Evolutionary conservation across 1,140 invertebrate genomes (phyloP).

Genomic region (Hypothenemus hampei): DNA sequence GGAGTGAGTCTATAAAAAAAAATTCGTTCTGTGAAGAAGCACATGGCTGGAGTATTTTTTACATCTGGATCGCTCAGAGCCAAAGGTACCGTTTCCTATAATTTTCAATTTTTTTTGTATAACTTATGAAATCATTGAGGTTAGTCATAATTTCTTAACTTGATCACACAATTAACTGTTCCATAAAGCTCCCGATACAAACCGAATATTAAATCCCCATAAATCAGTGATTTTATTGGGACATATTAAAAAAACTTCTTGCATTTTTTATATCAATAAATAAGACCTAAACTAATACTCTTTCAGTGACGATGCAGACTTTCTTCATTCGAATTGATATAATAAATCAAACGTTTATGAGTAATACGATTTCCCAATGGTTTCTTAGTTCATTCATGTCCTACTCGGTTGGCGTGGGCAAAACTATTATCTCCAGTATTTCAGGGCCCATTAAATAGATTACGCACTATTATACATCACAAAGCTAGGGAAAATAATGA

Average conservation of each 20-base stretch:
- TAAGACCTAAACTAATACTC: no score
- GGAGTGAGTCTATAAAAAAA: constrained; percentile 2
- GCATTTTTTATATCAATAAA: no score
- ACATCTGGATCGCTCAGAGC: constrained; percentile 1
- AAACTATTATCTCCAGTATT: constrained; percentile 12
- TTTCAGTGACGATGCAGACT: no score
- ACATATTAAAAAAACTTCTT: no score
- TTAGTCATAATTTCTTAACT: no score
- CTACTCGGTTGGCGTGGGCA: not conserved
- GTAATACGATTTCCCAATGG: constrained; percentile 11
- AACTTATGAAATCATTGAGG: no score
- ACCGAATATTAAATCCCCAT: no score
- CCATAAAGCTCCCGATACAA: no score
- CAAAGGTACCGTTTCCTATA: constrained; percentile 1
- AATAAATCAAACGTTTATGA: not conserved
- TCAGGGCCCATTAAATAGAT: constrained; percentile 7
- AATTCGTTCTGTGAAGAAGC: constrained; percentile 3
- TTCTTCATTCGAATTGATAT: not conserved
- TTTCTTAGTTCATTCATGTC: constrained; percentile 10
- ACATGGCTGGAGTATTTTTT: constrained; percentile 18
- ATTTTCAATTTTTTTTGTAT: not conserved
- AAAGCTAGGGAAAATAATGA: not conserved
- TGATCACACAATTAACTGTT: no score
- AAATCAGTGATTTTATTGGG: no score
- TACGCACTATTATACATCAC: not conserved